These are phyloP conservation scores for Catostomus latipinnis DNA, from an alignment of 2,797 vertebrate genomes.

Conservation along the genomic window DNA sequence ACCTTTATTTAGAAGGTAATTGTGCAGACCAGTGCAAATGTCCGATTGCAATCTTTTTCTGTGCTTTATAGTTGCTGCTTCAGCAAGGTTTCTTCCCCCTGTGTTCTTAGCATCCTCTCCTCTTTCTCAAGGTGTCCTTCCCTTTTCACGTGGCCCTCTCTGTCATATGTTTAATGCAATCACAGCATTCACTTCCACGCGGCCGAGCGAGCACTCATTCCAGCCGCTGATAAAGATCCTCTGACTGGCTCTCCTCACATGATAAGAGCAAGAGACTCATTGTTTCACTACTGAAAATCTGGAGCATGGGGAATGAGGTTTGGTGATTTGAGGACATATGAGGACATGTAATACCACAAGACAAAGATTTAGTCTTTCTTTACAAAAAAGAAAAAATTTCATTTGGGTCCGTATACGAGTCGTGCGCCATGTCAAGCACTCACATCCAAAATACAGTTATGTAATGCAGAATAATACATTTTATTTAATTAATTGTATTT, in stretches of 20 bases:
- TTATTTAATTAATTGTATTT: no score
- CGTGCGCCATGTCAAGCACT: no score
- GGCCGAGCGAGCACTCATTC: slow-evolving; percentile 84
- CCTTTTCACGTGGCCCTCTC: slow-evolving; percentile 88
- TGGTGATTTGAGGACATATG: no score
- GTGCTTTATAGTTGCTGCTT: slow-evolving; percentile 89
- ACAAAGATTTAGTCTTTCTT: no score
- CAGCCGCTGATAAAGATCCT: slow-evolving; percentile 95
- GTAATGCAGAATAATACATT: no score
- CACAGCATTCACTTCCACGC: slow-evolving; percentile 91
- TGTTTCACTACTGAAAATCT: no score
- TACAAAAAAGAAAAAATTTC: no score
- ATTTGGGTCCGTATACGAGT: no score
- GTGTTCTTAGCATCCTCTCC: slow-evolving; percentile 85
- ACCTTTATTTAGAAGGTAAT: slow-evolving; percentile 96
- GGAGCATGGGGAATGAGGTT: slow-evolving; percentile 61
- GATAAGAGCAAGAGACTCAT: slow-evolving; percentile 88
- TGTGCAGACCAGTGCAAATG: slow-evolving; percentile 85
- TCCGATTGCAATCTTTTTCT: slow-evolving; percentile 93
- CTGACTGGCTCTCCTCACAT: slow-evolving; percentile 94
- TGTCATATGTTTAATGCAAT: slow-evolving; percentile 85
- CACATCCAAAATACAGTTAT: no score
- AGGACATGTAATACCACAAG: no score
- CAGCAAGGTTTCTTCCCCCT: slow-evolving; percentile 94
- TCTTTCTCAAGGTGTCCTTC: slow-evolving; percentile 98